Evolutionary conservation across 1,140 invertebrate species (phyloP).

Genomic region (Listronotus bonariensis): DNA sequence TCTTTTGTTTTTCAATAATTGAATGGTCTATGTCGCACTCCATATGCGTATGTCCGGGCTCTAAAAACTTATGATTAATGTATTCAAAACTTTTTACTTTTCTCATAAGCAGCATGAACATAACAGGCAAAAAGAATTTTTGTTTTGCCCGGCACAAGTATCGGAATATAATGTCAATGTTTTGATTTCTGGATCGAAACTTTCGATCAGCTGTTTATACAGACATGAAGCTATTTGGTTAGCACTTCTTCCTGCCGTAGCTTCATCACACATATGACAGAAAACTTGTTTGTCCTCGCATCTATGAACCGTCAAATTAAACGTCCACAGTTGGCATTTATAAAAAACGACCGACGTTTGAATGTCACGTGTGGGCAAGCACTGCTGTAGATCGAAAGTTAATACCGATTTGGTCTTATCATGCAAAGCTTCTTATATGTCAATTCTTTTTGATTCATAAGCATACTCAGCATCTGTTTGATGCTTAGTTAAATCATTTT

Average conservation of each 20-base stretch:
- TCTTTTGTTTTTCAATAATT: too few species aligned
- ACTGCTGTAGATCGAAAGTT: constrained; percentile 53
- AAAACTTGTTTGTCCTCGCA: constrained; percentile 6
- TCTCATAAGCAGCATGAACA: background rate
- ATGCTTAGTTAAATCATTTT: constrained; percentile 19
- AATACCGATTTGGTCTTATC: constrained; percentile 13
- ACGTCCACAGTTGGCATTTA: constrained; percentile 53
- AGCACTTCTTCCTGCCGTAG: background rate
- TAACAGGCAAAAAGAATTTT: constrained; percentile 37
- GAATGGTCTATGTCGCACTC: too few species aligned
- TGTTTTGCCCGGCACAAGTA: constrained; percentile 52
- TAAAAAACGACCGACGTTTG: constrained; percentile 50
- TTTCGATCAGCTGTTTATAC: constrained; percentile 31
- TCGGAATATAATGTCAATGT: constrained; percentile 50
- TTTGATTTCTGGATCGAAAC: constrained; percentile 43
- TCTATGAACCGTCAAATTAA: constrained; percentile 52
- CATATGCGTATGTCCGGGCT: too few species aligned
- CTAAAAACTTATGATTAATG: too few species aligned
- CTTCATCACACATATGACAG: too few species aligned
- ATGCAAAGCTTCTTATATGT: constrained; percentile 9
- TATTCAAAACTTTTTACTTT: too few species aligned
- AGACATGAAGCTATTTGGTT: constrained; percentile 11
- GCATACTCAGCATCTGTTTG: constrained; percentile 20
- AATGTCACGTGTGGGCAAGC: constrained; percentile 49
- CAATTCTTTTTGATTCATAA: constrained; percentile 19